A percentile compares a stretch with the other conserved stretches of the same genome.
Evolutionary conservation across 2,113 vertebrate genomes (phyloP).

Genomic region (Aldabrachelys gigantea): DNA sequence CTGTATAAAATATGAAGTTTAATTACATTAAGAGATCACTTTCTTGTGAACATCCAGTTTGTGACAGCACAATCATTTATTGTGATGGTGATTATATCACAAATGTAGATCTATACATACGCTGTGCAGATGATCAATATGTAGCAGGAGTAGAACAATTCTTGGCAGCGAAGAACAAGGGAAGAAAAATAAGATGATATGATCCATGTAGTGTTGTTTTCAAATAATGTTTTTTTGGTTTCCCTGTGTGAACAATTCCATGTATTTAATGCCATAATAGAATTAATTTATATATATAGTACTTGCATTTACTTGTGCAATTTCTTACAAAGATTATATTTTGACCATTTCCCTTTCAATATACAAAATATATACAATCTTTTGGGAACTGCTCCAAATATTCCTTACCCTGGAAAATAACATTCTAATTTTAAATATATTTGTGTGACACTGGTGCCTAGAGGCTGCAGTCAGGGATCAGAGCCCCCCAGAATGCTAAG

Average conservation of each 20-base stretch:
- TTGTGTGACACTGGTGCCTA: not conserved
- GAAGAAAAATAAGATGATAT: not conserved
- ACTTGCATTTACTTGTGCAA: not conserved
- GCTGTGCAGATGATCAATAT: slow-evolving; percentile 21
- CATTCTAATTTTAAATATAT: not conserved
- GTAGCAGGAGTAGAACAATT: not conserved
- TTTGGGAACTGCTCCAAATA: not conserved
- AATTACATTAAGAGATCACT: slow-evolving; percentile 11
- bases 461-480: not conserved
- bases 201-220: not conserved
- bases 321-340: not conserved
- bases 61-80: slow-evolving; percentile 23
- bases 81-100: slow-evolving; percentile 15
- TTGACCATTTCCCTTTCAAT: not conserved
- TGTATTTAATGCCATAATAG: not conserved
- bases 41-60: not conserved
- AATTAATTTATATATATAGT: not conserved
- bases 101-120: not conserved
- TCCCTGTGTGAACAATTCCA: not conserved
- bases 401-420: not conserved
- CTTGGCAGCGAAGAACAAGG: slow-evolving; percentile 34
- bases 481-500: not conserved
- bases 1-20: not conserved
- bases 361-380: not conserved
- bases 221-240: not conserved